phyloP scores from a whole-genome alignment of 2,113 vertebrate species.

The Melanocharis versteri region DNA sequence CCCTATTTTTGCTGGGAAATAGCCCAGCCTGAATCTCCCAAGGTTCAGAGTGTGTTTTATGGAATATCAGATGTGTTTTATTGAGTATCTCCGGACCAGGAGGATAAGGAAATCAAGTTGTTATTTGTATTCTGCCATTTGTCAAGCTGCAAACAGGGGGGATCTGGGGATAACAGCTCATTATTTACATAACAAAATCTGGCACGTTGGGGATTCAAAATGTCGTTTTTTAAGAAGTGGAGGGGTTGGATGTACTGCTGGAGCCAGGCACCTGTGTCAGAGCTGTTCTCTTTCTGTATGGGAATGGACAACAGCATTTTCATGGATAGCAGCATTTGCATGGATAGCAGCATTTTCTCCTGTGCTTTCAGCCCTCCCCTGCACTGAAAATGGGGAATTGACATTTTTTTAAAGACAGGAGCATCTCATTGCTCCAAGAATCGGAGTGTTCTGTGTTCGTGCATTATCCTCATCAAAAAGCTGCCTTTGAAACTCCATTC shows the following conservation, averaged over 20 bases:
- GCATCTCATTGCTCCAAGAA: background rate
- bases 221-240: background rate
- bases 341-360: background rate
- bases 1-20: background rate
- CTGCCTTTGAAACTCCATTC: background rate
- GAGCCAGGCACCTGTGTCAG: background rate
- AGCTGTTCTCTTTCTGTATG: background rate
- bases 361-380: background rate
- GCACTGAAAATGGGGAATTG: background rate
- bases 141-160: background rate
- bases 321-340: background rate
- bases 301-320: background rate
- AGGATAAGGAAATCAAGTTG: constrained; percentile 5
- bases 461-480: background rate
- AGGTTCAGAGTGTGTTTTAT: background rate
- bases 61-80: background rate
- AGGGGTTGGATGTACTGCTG: background rate
- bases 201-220: background rate
- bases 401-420: background rate
- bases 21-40: background rate
- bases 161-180: background rate
- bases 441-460: background rate
- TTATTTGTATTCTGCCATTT: constrained; percentile 6
- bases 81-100: background rate
- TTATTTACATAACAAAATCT: constrained; percentile 9